Evolutionary conservation across 1,140 invertebrate genomes (phyloP), one percentile per base, ranked within the genome.

Genomic region (Linepithema humile): DNA sequence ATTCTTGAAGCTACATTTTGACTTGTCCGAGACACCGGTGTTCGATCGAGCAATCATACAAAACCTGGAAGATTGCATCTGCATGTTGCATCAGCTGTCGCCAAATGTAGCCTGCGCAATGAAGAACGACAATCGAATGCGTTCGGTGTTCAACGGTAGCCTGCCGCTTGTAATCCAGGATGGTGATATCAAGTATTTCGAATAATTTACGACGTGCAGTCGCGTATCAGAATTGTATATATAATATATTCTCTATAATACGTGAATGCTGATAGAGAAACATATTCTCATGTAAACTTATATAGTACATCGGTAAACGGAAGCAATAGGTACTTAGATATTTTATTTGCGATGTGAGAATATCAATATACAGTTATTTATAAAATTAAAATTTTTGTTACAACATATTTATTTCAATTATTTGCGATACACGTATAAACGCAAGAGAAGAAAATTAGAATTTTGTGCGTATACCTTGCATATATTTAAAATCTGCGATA

Each of bases 41-140:
- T 91, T 94, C 55, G 92, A 92, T 78, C 90, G 88, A 62, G 91
- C 92, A 40, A 92, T 93, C 15, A 89, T 92, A 43, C 85, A 91
- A n/a, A 90, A 90, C 74, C 82, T 94, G 69, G 88, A 94, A 26
- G 85, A 91, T 43, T 94, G 93, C 65, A 93, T 94, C 83, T 91
- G 83, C 78, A 87, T 93, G 29, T 74, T 94, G 26, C 91, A 92
- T 48, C 90, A 92, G 86, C 29, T 90, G 48, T 92, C 91, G 15
- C 92, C 93, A 12, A 89, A 74, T 20, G 74, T 93, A 23, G 90
- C 90, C 0, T 88, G 67, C 74, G 77, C 83, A 35, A 87, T 94
- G n/a, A 90, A 94, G 80, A 70, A 80, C n/a, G 92, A 93, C 32
- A 88, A 90, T 72, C 87, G 90, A 50, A 90, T 94, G 72, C 83